Evolutionary conservation across 2,113 vertebrate genomes (phyloP).

Genomic region (Phasianus colchicus): DNA sequence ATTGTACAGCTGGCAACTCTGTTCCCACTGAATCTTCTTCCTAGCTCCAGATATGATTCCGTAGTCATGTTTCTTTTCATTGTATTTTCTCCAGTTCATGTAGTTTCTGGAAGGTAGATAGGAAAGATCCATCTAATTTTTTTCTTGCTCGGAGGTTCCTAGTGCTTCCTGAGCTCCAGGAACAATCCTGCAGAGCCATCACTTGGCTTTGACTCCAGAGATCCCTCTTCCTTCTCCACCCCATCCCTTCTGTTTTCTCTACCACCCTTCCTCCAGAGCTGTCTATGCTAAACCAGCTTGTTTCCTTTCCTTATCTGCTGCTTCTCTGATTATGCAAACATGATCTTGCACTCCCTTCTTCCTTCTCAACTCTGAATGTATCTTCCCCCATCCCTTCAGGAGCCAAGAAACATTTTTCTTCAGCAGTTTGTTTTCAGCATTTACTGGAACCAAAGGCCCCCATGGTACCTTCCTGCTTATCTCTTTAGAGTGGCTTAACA

Average conservation of each 20-base stretch:
- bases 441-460: not conserved
- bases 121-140: not conserved
- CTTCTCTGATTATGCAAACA: not conserved
- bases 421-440: not conserved
- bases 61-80: not conserved
- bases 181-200: not conserved
- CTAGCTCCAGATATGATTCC: not conserved
- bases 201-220: not conserved
- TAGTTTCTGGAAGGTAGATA: not conserved
- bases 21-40: not conserved
- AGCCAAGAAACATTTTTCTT: not conserved
- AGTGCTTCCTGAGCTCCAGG: not conserved
- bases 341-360: not conserved
- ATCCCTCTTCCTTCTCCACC: not conserved
- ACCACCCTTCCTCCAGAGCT: not conserved
- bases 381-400: not conserved
- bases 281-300: slow-evolving; percentile 4
- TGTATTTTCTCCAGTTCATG: not conserved
- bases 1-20: not conserved
- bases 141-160: not conserved
- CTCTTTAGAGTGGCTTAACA: not conserved
- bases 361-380: not conserved
- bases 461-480: not conserved
- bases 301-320: slow-evolving; percentile 35
- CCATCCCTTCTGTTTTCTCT: slow-evolving; percentile 27